Evolutionary conservation across 2,113 vertebrate species (phyloP).

Genomic region (Cyphomyrus discorhynchus): DNA sequence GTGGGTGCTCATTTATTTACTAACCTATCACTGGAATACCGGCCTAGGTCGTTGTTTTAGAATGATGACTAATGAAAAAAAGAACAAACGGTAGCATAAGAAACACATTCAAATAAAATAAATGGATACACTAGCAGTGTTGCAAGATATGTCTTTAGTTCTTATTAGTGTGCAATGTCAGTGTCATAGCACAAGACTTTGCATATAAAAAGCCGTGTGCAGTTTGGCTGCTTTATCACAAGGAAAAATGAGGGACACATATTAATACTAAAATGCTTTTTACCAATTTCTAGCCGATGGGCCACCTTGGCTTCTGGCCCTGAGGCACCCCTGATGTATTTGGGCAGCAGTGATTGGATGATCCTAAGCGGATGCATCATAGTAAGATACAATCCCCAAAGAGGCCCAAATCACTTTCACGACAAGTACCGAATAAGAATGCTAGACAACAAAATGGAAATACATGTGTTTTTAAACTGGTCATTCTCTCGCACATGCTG

Average conservation of each 20-base stretch:
- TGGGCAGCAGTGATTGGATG: conserved; percentile 52
- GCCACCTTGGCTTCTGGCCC: conserved; percentile 57
- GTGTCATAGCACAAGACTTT: background rate
- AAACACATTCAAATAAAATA: background rate
- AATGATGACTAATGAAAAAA: background rate
- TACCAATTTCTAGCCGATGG: conserved; percentile 42
- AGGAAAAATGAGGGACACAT: background rate
- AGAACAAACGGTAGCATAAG: background rate
- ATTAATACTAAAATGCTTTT: conserved; percentile 23
- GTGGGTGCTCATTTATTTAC: background rate
- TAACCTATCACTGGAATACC: background rate
- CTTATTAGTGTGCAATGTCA: background rate
- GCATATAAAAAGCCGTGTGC: background rate
- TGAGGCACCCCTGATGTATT: conserved; percentile 51
- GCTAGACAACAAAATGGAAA: background rate
- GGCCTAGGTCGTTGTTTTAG: background rate
- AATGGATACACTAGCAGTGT: background rate
- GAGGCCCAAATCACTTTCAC: background rate
- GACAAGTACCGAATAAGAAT: background rate
- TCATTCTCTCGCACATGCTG: background rate
- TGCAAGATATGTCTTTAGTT: background rate
- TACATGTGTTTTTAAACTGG: background rate
- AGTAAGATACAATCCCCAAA: background rate
- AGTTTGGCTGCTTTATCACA: background rate
- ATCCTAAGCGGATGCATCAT: conserved; percentile 34